Evolutionary conservation across 2,113 vertebrate species (phyloP).

Genomic region (Nothoprocta perdicaria): DNA sequence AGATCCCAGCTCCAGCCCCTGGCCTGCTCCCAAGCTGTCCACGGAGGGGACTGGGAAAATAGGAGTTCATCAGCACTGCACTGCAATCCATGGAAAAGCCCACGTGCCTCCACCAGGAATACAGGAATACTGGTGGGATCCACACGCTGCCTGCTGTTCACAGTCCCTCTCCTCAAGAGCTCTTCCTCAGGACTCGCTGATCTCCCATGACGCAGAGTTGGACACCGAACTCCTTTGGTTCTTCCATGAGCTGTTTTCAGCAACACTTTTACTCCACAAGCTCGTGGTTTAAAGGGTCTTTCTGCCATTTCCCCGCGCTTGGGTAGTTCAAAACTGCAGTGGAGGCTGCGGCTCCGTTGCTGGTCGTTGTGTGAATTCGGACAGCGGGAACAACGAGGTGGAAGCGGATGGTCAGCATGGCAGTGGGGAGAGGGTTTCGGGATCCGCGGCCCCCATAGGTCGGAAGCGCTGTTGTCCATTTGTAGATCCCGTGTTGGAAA

Average conservation of each 20-base stretch:
- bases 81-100: not conserved
- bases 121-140: not conserved
- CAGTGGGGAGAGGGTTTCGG: not conserved
- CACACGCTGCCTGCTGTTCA: not conserved
- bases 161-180: not conserved
- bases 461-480: not conserved
- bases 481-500: not conserved
- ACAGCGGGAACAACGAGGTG: not conserved
- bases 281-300: not conserved
- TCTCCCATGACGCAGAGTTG: not conserved
- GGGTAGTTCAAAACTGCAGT: not conserved
- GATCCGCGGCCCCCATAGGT: not conserved
- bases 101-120: not conserved
- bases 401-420: not conserved
- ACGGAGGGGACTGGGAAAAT: not conserved
- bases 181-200: not conserved
- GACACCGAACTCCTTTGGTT: not conserved
- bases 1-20: not conserved
- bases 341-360: not conserved
- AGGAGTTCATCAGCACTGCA: rapidly evolving
- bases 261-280: not conserved
- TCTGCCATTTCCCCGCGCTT: not conserved
- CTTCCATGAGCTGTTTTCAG: not conserved
- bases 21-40: not conserved
- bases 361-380: not conserved